Evolutionary conservation across 2,113 vertebrate species (phyloP).

Genomic region (Chionis minor): DNA sequence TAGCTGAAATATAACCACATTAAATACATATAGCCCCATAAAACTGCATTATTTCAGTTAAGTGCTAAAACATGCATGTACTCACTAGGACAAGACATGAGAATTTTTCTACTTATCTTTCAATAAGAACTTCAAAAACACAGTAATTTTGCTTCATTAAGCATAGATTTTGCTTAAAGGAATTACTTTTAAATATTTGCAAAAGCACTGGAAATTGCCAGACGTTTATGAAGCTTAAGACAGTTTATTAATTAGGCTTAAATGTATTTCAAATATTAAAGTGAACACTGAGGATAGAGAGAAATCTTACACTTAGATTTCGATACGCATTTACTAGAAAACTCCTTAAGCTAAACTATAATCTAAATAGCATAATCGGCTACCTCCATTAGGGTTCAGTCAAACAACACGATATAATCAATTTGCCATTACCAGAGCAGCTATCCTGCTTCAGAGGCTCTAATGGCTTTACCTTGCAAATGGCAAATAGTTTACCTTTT

Average conservation of each 20-base stretch:
- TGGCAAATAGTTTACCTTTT: slow-evolving; percentile 65
- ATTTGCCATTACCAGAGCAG: slow-evolving; percentile 65
- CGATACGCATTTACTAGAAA: neutral
- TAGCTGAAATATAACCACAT: neutral
- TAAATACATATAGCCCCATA: neutral
- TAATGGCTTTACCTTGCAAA: slow-evolving; percentile 49
- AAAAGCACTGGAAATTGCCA: neutral
- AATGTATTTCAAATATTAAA: neutral
- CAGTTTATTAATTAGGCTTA: neutral
- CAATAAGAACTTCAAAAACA: neutral
- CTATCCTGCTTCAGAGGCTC: slow-evolving; percentile 32
- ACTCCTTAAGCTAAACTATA: neutral
- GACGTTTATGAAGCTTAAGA: neutral
- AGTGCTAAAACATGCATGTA: neutral
- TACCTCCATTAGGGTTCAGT: neutral
- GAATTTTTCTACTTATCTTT: neutral
- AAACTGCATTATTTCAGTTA: neutral
- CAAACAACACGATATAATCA: slow-evolving; percentile 25
- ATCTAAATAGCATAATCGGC: neutral
- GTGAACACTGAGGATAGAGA: neutral
- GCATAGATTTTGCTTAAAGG: neutral
- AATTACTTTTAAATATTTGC: neutral
- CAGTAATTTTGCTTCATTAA: neutral
- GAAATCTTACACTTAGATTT: neutral
- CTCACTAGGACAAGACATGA: neutral